Base-by-base conservation (phyloP, 2,888 invertebrate species). In the Anaspis maculata region DNA sequence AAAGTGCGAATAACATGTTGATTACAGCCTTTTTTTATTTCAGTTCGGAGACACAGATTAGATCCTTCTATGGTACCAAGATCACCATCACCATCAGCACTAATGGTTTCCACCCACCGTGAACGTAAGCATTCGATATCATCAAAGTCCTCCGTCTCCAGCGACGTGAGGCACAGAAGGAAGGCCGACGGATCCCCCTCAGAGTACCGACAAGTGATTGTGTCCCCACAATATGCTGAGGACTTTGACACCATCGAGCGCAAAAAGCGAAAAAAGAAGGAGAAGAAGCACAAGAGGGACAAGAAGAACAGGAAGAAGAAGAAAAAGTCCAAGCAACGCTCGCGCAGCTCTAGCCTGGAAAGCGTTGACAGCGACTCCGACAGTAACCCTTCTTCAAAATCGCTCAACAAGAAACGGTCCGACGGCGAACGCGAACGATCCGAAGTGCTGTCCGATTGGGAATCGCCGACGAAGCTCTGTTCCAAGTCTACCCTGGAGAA, bases 271-370 rank as follows among this genome's bases (percentile, higher is more conserved):
- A 76, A 76, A 54, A 70, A 79, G 61, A 79, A 80, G 51, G 81
- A 83, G 26, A 83, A 83, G 56, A 78, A 81, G 60, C 83, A 80
- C 62, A 84, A 83, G 59, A 67, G 68, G 43, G 69, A 72, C 34
- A 61, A 68, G 39, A 80, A 81, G 44, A 72, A 77, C 25, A 80
- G 80, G 51, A 84, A 79, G 62, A 80, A 77, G 65, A 81, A 78
- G 61, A 77, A 80, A 39, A 82, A 79, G 59, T 69, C 71, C 23
- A 74, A 76, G 59, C 77, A 80, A 29, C 70, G 72, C 34, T 80
- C 81, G 22, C 72, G 78, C 30, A 79, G 33, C 19, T 75, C 79
- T 0, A 82, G 81, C 52, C 68, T 81, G 42, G 79, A 77, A 55
- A 76, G 76, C 44, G 67, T 77, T 31, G 52, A 47, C 9, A 51